Conservation (phyloP, 2,113 vertebrate genomes). For the Hippoglossus stenolepis region DNA sequence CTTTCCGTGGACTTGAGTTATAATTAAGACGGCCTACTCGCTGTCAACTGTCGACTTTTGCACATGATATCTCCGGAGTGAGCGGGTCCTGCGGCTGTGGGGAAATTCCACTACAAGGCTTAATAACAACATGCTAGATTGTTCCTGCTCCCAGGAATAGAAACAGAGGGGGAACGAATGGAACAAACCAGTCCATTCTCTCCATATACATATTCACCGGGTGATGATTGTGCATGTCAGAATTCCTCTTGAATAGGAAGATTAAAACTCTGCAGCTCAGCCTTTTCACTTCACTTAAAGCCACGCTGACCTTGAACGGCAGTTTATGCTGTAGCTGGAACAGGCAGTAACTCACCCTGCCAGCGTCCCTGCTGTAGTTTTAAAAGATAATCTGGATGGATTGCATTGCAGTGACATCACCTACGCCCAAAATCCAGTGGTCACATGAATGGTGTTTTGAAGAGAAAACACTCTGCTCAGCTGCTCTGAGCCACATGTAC, state of each 20-base stretch:
- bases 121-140: constrained; percentile 58
- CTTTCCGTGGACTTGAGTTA: not conserved
- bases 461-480: constrained; percentile 30
- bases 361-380: constrained; percentile 41
- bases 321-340: constrained; percentile 17
- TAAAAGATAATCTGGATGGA: constrained; percentile 54
- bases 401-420: constrained; percentile 59
- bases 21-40: not conserved
- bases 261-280: constrained; percentile 3
- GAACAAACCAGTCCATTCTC: constrained; percentile 26
- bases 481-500: constrained; percentile 31
- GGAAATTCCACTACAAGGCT: constrained; percentile 49
- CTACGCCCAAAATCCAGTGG: constrained; percentile 36
- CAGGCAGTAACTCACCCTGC: constrained; percentile 38
- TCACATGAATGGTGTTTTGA: constrained; percentile 43
- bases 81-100: constrained; percentile 28
- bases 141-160: constrained; percentile 42
- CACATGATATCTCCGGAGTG: not conserved
- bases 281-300: constrained; percentile 14
- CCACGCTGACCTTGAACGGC: constrained; percentile 33
- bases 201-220: constrained; percentile 3
- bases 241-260: not conserved
- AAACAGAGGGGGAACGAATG: constrained; percentile 30
- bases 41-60: constrained; percentile 12
- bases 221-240: not conserved